Percentiles rank a stretch among this genome's conserved stretches.
Conservation (phyloP, 1,140 invertebrate genomes). For the Carposina sasakii region DNA sequence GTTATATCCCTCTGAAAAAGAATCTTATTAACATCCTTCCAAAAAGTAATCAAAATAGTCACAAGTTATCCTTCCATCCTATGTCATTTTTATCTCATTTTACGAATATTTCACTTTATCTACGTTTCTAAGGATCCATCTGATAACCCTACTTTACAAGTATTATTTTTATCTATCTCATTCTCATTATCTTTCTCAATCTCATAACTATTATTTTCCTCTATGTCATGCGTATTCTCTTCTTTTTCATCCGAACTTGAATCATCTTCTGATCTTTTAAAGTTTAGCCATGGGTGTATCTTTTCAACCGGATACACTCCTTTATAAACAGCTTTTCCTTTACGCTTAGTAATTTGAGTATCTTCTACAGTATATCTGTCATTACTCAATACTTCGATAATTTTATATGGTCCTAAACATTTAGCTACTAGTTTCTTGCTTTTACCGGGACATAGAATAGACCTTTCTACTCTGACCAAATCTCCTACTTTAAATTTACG, state of each 20-base stretch:
- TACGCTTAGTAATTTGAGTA: neutral
- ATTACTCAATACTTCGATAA: neutral
- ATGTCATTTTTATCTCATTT: too few species aligned
- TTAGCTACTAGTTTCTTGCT: conserved; percentile 1
- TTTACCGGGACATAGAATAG: neutral
- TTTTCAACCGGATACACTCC: neutral
- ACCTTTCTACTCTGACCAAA: conserved; percentile 1
- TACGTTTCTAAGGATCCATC: too few species aligned
- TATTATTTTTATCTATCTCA: too few species aligned
- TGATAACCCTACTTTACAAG: too few species aligned
- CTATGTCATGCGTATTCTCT: too few species aligned
- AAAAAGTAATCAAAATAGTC: too few species aligned
- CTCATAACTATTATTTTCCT: neutral
- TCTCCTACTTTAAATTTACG: neutral
- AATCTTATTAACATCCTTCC: too few species aligned
- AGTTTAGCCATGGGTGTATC: neutral
- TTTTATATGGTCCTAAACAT: conserved; percentile 1
- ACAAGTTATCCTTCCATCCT: too few species aligned
- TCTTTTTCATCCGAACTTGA: too few species aligned
- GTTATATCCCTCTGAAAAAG: too few species aligned
- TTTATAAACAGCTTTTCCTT: neutral
- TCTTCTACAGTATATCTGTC: neutral
- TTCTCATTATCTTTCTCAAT: neutral
- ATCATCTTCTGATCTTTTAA: neutral
- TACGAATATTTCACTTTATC: too few species aligned